Evolutionary conservation across 2,888 invertebrate species (phyloP).

Genomic region (Rhyacophila evoluta): DNA sequence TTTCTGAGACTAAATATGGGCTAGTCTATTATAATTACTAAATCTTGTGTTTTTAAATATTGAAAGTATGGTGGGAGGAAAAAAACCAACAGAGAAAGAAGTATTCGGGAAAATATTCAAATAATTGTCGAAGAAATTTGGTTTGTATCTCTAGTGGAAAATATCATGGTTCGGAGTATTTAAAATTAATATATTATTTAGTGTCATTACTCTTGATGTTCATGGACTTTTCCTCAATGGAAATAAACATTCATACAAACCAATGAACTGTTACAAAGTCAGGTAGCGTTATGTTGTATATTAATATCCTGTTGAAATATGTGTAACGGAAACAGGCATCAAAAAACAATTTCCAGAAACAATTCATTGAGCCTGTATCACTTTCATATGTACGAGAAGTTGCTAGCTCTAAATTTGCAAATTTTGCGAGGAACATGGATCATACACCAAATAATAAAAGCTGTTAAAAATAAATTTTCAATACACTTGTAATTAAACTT

Average conservation of each 20-base stretch:
- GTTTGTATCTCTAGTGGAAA: too few species aligned
- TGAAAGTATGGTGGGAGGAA: too few species aligned
- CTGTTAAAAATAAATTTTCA: background rate
- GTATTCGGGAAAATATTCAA: too few species aligned
- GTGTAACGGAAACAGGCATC: background rate
- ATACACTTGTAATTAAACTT: too few species aligned
- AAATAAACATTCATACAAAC: background rate
- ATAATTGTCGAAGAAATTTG: too few species aligned
- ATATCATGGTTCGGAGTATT: too few species aligned
- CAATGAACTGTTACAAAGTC: background rate
- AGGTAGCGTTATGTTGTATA: background rate
- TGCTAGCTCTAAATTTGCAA: background rate
- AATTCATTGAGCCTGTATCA: background rate
- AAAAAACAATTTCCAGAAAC: background rate
- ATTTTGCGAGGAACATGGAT: background rate
- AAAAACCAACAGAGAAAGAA: too few species aligned
- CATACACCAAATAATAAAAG: too few species aligned
- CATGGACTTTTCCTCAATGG: background rate
- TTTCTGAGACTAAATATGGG: too few species aligned
- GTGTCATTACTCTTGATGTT: background rate
- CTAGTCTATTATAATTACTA: too few species aligned
- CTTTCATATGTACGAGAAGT: background rate
- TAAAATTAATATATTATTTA: background rate
- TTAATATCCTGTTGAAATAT: slow-evolving; percentile 10
- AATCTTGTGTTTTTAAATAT: too few species aligned